phyloP scores from a whole-genome alignment of 2,113 vertebrate species.

The Carassius gibelio region DNA sequence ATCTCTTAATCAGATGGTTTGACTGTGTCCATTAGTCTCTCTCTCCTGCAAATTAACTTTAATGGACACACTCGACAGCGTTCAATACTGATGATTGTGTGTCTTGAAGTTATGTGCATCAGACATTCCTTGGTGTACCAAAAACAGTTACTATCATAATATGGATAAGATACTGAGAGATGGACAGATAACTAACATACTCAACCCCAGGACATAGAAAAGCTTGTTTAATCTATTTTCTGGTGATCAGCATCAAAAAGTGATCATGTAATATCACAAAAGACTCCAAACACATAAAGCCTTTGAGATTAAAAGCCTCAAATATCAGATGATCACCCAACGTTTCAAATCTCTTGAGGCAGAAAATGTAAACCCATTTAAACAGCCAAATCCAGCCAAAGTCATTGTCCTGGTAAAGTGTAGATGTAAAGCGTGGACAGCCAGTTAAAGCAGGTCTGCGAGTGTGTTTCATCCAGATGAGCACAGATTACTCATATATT shows the following conservation, averaged over 20 bases:
- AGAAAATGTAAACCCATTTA: conserved; percentile 3
- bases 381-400: neutral
- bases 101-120: neutral
- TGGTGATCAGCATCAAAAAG: conserved; percentile 9
- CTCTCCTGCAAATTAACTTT: neutral
- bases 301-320: conserved; percentile 30
- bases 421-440: neutral
- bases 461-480: conserved; percentile 30
- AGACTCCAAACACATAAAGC: conserved; percentile 29
- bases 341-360: neutral
- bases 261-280: neutral
- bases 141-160: no score
- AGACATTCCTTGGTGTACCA: no score
- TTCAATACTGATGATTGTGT: neutral
- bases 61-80: neutral
- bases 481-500: conserved; percentile 50
- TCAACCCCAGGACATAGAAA: neutral
- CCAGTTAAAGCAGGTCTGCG: neutral
- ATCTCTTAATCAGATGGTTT: neutral
- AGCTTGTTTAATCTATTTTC: conserved; percentile 14
- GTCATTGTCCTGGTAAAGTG: neutral
- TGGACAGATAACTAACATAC: no score
- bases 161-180: no score
- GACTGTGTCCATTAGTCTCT: neutral
- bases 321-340: conserved; percentile 17